Evolutionary conservation across 2,797 vertebrate species (phyloP).

Genomic region (Poeciliopsis gracilis): DNA sequence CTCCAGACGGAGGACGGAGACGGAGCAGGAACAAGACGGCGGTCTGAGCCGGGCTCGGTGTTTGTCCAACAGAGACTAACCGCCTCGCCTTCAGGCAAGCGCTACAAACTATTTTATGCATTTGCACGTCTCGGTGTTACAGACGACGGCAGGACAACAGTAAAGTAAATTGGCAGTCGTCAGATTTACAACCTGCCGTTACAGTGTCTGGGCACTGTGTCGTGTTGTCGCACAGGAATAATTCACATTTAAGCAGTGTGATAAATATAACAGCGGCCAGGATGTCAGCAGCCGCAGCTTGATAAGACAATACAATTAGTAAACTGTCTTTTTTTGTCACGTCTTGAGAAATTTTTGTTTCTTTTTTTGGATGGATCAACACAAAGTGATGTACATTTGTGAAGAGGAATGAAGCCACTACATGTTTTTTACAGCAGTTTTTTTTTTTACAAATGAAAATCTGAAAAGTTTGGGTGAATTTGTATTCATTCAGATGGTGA

Average conservation of each 20-base stretch:
- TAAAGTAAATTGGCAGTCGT: conserved; percentile 5
- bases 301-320: neutral
- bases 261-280: neutral
- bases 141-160: conserved; percentile 5
- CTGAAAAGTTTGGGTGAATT: neutral
- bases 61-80: conserved; percentile 14
- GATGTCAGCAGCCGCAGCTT: neutral
- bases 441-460: neutral
- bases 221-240: neutral
- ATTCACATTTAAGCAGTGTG: neutral
- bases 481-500: neutral
- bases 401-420: neutral
- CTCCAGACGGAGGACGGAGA: conserved; percentile 26
- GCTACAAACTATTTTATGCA: conserved; percentile 2
- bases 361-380: neutral
- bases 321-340: neutral
- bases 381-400: neutral
- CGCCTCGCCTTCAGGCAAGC: neutral
- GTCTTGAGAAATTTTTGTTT: too few relatives aligned
- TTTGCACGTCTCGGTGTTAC: neutral
- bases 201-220: neutral
- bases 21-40: neutral
- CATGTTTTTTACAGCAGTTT: neutral
- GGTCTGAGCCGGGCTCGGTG: conserved; percentile 24
- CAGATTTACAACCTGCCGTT: conserved; percentile 10